Percentiles rank a stretch among this genome's conserved stretches.
phyloP scores from a whole-genome alignment of 2,888 invertebrate species.

The Pomacea canaliculata region DNA sequence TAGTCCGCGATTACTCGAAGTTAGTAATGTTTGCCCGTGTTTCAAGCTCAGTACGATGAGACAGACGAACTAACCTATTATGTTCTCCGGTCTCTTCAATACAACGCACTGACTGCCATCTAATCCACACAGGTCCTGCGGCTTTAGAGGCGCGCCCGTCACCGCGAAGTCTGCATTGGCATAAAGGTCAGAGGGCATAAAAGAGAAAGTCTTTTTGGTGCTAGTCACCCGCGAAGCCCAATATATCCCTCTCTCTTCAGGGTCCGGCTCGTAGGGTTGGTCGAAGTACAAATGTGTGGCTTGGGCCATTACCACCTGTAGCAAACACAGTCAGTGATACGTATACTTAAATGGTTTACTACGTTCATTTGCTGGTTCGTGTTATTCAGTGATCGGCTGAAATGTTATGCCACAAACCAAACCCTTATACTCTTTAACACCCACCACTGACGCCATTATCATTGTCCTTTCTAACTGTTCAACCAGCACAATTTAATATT shows the following conservation, averaged over 20 bases:
- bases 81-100: slow-evolving; percentile 53
- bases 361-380: too few species aligned
- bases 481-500: too few species aligned
- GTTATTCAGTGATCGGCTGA: too few species aligned
- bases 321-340: background rate
- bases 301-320: slow-evolving; percentile 60
- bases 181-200: slow-evolving; percentile 54
- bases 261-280: slow-evolving; percentile 63
- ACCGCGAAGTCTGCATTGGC: slow-evolving; percentile 46
- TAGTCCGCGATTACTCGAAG: too few species aligned
- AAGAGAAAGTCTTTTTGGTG: slow-evolving; percentile 54
- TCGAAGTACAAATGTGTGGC: slow-evolving; percentile 62
- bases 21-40: too few species aligned
- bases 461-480: too few species aligned
- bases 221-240: slow-evolving; percentile 65
- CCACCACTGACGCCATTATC: too few species aligned
- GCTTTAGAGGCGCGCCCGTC: slow-evolving; percentile 48
- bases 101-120: slow-evolving; percentile 43
- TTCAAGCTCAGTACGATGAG: too few species aligned
- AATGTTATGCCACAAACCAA: too few species aligned
- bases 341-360: background rate
- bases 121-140: slow-evolving; percentile 44
- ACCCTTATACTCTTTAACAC: too few species aligned
- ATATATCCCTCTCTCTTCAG: slow-evolving; percentile 63
- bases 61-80: slow-evolving; percentile 50